Conservation (phyloP, 2,113 vertebrate species). For the Apteryx owenii region DNA sequence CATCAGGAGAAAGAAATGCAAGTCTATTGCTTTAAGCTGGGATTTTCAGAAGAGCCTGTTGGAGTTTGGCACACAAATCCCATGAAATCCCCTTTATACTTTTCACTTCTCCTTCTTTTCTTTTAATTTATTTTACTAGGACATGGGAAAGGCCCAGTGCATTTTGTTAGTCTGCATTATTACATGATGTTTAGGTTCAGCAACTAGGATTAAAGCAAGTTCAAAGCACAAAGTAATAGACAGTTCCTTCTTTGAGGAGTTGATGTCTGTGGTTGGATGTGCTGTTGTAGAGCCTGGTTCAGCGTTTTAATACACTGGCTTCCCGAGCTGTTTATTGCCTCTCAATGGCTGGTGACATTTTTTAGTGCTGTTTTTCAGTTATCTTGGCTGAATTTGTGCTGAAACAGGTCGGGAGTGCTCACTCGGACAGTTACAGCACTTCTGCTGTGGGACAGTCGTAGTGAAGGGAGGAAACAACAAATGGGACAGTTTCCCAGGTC, state of each 20-base stretch:
- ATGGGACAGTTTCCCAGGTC: not conserved
- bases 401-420: not conserved
- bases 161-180: not conserved
- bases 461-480: not conserved
- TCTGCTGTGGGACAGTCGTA: not conserved
- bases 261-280: not conserved
- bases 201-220: not conserved
- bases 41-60: constrained; percentile 60
- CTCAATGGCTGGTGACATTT: not conserved
- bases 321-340: not conserved
- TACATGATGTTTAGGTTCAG: not conserved
- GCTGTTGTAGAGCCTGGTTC: not conserved
- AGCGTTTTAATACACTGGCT: not conserved
- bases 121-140: constrained; percentile 39
- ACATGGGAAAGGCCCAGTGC: not conserved
- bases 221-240: not conserved
- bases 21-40: constrained; percentile 61
- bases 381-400: not conserved
- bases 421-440: not conserved
- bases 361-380: not conserved
- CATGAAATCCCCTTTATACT: constrained; percentile 58
- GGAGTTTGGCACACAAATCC: constrained; percentile 62
- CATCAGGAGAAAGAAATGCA: constrained; percentile 67
- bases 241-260: not conserved
- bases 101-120: constrained; percentile 43